Conservation (phyloP, 2,797 vertebrate genomes). For the Peromyscus eremicus region DNA sequence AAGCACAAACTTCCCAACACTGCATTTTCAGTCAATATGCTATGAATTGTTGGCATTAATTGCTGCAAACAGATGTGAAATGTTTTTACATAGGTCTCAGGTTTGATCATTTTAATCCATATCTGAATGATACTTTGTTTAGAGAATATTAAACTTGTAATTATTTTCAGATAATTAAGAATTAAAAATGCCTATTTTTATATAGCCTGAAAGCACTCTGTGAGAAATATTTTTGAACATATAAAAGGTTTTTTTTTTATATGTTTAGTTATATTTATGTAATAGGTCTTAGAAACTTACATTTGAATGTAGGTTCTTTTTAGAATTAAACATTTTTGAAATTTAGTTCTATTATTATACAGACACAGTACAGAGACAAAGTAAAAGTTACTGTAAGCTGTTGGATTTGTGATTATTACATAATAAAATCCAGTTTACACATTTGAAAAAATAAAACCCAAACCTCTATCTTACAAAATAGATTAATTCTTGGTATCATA, state of each 20-base stretch:
- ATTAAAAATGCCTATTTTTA: slow-evolving; percentile 27
- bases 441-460: not conserved
- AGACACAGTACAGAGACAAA: not conserved
- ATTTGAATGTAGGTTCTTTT: not conserved
- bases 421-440: not conserved
- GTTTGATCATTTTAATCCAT: slow-evolving; percentile 54
- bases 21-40: not conserved
- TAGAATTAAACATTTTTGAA: slow-evolving; percentile 9
- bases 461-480: not conserved
- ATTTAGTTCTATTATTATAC: not conserved
- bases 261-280: not conserved
- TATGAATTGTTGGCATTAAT: slow-evolving; percentile 8
- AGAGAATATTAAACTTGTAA: not conserved
- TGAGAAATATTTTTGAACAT: not conserved
- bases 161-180: slow-evolving; percentile 51
- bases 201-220: not conserved
- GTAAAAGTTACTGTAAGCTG: not conserved
- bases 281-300: not conserved
- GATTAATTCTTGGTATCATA: not conserved
- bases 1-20: not conserved
- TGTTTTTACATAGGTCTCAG: not conserved
- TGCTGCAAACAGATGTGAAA: slow-evolving; percentile 26
- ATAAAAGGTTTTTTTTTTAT: not conserved
- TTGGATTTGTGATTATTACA: not conserved
- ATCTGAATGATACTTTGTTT: slow-evolving; percentile 65